Evolutionary conservation across 2,888 invertebrate genomes (phyloP), one percentile per base, ranked within the genome.

Genomic region (Dolichomitus sp.): DNA sequence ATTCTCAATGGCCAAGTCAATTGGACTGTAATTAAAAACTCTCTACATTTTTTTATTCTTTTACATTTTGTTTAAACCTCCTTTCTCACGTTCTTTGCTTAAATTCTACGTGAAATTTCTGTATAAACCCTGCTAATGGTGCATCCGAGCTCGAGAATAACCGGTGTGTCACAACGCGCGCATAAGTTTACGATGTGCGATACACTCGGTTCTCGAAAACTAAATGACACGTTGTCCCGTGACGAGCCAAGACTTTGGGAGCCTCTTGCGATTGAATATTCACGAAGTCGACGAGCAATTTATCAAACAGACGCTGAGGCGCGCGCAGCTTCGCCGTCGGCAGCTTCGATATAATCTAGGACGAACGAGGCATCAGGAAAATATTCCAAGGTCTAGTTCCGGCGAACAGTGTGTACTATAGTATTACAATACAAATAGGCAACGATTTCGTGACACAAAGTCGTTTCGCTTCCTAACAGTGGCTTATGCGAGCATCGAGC

Each of bases 1-100:
- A 91, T 89, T 91, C 90, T 90, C 88, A 89, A 86, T 89, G 88
- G 89, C 90, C 88, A 90, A 89, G 83, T 88, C 87, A 86, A 87
- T 87, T 89, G 88, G 87, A 86, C 88, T 86, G 86, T 89, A 87
- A 88, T 85, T 79, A 80, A 82, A 84, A 84, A 77, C 73, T 80
- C 74, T 77, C 70, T 78, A 73, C 40, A 66, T 72, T 72, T 50
- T 70, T 57, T 40, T 6, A 37, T 37, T 66, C 57, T 69, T 79
- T 72, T 37, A 19, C 48, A 40, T 61, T 54, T 54, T 23, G 14
- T 61, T 79, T 70, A 50, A 80, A 75, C 54, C 75, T 80, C 80
- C 23, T 79, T 68, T 78, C 80, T 86, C 84, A 30, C 78, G 54
- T 50, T 73, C 75, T 80, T 77, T 50, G 27, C 81, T 86, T 83